Evolutionary conservation across 2,888 invertebrate species (phyloP), one percentile per base, ranked within the genome.

Genomic region (Dicyrtomina minuta): DNA sequence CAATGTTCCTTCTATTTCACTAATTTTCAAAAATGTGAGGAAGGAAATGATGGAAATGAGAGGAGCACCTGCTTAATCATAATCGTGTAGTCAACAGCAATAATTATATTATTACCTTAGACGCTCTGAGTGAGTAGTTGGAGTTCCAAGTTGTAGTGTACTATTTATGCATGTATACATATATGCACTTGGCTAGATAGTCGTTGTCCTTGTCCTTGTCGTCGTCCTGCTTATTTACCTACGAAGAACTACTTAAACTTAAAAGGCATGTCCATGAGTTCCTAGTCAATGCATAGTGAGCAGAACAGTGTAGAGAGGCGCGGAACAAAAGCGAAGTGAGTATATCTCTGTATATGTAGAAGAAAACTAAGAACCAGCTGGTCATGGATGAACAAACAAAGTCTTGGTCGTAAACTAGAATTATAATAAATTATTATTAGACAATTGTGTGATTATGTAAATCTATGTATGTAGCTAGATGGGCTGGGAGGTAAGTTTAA

Each of bases 351-450:
- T 3, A 33, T 5, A 33, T 8, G n/a, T 8, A 33, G 33, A 33
- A 33, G 33, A 33, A 26, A 55, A 27, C 55, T 44, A 60, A 33
- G 55, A 55, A 27, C 55, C 60, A 60, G 60, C 60, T 60, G 60
- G 44, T 44, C 44, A 43, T 60, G 26, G 60, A n/a, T 44, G 60
- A n/a, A 33, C 27, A 20, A 15, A 55, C 17, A 20, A 24, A 33
- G 39, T 58, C 58, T 39, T 58, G n/a, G n/a, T 46, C 46, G 17
- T 46, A 51, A 17, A 22, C 4, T 33, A 33, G 33, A 33, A 33
- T 33, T 33, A 33, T 33, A 33, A 33, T 33, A 33, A 33, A 33
- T 33, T 33, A 33, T 33, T 33, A 33, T 33, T 33, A 33, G 33
- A 33, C 33, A 33, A 33, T 33, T 33, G 33, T 33, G 33, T 33